phyloP scores from a whole-genome alignment of 2,113 vertebrate species.

The Thermophis baileyi region DNA sequence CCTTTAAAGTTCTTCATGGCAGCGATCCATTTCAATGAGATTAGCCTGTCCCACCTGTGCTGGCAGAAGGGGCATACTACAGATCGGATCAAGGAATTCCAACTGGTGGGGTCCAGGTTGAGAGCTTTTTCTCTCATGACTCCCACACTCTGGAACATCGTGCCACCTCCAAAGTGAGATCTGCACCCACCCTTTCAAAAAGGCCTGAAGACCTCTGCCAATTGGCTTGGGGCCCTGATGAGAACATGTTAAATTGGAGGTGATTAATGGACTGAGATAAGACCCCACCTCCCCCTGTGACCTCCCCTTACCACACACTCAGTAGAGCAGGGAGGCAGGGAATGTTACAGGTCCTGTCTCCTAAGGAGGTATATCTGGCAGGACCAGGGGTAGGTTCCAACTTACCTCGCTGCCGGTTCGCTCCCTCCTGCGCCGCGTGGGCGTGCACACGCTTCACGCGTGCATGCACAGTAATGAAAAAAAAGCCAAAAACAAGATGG shows the following conservation, averaged over 20 bases:
- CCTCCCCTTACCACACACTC: background rate
- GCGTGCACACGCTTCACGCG: too few species aligned
- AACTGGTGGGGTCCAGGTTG: background rate
- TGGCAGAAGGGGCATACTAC: background rate
- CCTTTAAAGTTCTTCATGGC: background rate
- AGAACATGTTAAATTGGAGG: background rate
- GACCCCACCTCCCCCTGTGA: background rate
- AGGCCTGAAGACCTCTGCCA: background rate
- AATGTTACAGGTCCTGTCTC: background rate
- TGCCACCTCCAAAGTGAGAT: background rate
- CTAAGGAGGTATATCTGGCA: background rate
- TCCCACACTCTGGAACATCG: background rate
- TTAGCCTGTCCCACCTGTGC: background rate
- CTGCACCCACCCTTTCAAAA: background rate
- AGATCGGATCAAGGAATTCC: background rate
- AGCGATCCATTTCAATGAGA: background rate
- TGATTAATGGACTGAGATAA: background rate
- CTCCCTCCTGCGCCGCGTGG: too few species aligned
- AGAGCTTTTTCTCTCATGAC: background rate
- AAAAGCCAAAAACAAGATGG: too few species aligned
- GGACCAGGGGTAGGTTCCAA: too few species aligned
- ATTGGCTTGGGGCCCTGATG: background rate
- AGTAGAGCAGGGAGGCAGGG: background rate
- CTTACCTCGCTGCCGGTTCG: too few species aligned
- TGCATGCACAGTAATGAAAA: too few species aligned